Percentiles rank a stretch among this genome's conserved stretches.
phyloP scores from a whole-genome alignment of 2,888 invertebrate species.

The Orchestes rusci region DNA sequence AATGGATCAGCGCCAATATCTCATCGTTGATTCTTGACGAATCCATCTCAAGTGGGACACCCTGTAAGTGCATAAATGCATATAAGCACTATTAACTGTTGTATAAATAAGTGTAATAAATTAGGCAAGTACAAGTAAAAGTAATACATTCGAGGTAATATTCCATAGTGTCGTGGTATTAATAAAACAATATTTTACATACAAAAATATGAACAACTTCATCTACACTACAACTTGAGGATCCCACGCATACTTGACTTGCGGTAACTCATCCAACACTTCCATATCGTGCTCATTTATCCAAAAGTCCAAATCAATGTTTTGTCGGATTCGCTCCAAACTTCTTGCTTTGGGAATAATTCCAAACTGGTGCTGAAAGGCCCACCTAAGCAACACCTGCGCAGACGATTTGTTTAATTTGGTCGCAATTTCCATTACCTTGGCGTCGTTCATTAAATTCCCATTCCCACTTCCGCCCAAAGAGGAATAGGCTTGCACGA shows the following conservation, averaged over 20 bases:
- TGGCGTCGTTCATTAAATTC: conserved; percentile 52
- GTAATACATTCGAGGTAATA: no score
- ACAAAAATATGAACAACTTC: no score
- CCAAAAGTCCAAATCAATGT: conserved; percentile 53
- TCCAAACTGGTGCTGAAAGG: conserved; percentile 62
- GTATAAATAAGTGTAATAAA: no score
- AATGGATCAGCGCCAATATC: no score
- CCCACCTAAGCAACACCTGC: conserved; percentile 64
- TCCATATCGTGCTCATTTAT: conserved; percentile 51
- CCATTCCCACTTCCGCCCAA: conserved; percentile 55
- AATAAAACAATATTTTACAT: no score
- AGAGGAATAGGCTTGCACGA: conserved; percentile 74
- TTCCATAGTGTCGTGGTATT: no score
- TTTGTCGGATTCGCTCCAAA: conserved; percentile 51
- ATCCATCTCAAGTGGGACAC: no score
- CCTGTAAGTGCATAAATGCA: no score
- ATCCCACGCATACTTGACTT: conserved; percentile 53
- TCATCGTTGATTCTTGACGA: no score
- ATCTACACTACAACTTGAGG: conserved; percentile 48
- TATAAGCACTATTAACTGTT: no score
- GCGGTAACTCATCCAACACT: conserved; percentile 35
- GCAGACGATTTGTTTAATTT: conserved; percentile 31
- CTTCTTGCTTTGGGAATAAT: conserved; percentile 60
- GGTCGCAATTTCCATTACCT: conserved; percentile 53
- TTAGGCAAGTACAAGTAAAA: no score